Conservation (phyloP, 2,113 vertebrate species). For the Ammodytes dubius region DNA sequence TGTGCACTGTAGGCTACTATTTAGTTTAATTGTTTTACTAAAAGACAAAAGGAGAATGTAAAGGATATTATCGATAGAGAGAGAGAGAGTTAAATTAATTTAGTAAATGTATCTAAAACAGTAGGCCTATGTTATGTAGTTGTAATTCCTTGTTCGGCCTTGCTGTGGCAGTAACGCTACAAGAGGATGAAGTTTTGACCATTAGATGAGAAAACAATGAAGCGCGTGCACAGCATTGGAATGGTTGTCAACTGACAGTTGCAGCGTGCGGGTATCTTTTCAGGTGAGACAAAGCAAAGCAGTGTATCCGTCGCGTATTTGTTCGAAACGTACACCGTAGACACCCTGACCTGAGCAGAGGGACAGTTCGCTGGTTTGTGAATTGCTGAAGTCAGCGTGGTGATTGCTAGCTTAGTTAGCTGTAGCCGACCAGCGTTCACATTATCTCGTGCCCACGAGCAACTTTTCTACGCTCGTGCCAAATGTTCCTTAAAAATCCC, state of each 20-base stretch:
- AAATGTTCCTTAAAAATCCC: not conserved
- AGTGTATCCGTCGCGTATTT: not conserved
- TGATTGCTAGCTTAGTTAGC: conserved; percentile 39
- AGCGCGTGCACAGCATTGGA: not conserved
- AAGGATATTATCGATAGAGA: too few relatives aligned
- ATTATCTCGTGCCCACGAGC: not conserved
- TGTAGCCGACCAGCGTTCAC: not conserved
- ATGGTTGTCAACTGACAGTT: conserved; percentile 9
- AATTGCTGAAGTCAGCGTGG: not conserved
- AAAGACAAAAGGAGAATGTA: too few relatives aligned
- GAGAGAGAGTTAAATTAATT: not conserved
- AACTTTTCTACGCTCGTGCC: too few relatives aligned
- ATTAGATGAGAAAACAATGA: conserved; percentile 12
- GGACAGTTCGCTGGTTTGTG: not conserved
- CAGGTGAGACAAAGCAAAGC: conserved; percentile 13
- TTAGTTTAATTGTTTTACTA: too few relatives aligned
- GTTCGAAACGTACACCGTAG: too few relatives aligned
- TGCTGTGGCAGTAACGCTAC: conserved; percentile 37
- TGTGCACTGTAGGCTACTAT: too few relatives aligned
- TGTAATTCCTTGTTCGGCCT: conserved; percentile 24
- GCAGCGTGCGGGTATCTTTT: not conserved
- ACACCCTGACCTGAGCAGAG: not conserved
- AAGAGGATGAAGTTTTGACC: not conserved
- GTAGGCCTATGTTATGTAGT: not conserved
- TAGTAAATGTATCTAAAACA: not conserved